Base-by-base conservation (phyloP, 2,888 invertebrate genomes). In the Lepidocyrtinus sp. region DNA sequence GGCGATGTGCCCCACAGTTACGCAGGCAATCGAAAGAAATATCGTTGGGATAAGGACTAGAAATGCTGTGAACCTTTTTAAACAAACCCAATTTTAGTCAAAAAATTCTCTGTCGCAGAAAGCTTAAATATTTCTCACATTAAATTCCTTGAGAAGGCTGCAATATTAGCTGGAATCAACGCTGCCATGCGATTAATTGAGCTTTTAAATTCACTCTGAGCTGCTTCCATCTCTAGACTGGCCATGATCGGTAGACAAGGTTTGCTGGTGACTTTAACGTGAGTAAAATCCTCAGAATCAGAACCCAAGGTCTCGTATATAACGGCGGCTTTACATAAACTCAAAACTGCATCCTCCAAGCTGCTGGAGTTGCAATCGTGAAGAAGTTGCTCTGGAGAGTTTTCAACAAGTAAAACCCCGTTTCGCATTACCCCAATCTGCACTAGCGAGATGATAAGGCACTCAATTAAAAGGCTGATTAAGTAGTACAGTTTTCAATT, bases 391-490 rank as follows among this genome's bases (percentile, higher is more conserved):
- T 94, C 93, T 0, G 97, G 97, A 15, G 94, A 94, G 89, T 96
- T 94, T 90, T 98, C 97, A 0, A 97, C 97, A 87, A 98, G 89
- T 67, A 98, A 91, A 71, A 94, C 92, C 0, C 97, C 97, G 88
- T 94, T 95, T 83, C 97, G 91, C 97, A 98, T 97, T 85, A 98
- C 90, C 77, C 97, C 97, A 88, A 97, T 97, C 96, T 96, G 45
- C 36, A 61, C n/a, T n/a, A n/a, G n/a, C n/a, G n/a, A n/a, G n/a
- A n/a, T n/a, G n/a, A n/a, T n/a, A n/a, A n/a, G n/a, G n/a, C n/a
- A n/a, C n/a, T n/a, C n/a, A n/a, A n/a, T n/a, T n/a, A n/a, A n/a
- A n/a, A n/a, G n/a, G n/a, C n/a, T n/a, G n/a, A n/a, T n/a, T n/a
- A n/a, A n/a, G n/a, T n/a, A n/a, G n/a, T n/a, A n/a, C n/a, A n/a